These are phyloP conservation scores for Mus spicilegus DNA, from an alignment of 2,113 vertebrate genomes.

Conservation along the genomic window DNA sequence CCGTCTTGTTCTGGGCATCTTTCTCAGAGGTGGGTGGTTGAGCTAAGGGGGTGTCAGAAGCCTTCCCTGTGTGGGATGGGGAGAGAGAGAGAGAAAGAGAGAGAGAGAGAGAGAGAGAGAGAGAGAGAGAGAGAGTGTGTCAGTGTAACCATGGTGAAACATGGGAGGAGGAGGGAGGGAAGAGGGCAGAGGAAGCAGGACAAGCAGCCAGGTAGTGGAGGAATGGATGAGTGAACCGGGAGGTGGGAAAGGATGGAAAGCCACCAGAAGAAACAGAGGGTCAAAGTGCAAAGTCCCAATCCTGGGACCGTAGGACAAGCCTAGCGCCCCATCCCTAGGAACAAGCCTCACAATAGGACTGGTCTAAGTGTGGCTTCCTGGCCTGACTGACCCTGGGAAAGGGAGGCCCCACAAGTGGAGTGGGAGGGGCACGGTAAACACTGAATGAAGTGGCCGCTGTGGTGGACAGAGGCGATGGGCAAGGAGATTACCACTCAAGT, in stretches of 20 bases:
- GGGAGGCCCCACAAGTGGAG: neutral
- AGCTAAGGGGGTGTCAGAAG: constrained; percentile 11
- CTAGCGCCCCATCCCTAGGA: neutral
- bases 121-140: neutral
- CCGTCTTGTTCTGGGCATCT: constrained; percentile 75
- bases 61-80: constrained; percentile 73
- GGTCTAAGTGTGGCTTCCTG: neutral
- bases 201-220: constrained; percentile 28
- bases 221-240: neutral
- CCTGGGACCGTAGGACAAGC: neutral
- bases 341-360: neutral
- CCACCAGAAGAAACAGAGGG: neutral
- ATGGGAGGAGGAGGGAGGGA: constrained; percentile 12
- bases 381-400: constrained; percentile 15
- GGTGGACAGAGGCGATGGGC: neutral
- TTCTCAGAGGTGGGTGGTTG: constrained; percentile 69
- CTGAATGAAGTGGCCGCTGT: neutral
- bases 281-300: neutral
- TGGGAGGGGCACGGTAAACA: neutral
- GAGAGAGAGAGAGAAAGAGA: neutral
- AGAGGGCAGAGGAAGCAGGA: constrained; percentile 51
- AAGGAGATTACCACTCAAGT: constrained; percentile 79
- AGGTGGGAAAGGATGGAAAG: constrained; percentile 9
- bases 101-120: too few relatives aligned
- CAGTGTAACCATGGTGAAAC: neutral